phyloP scores from a whole-genome alignment of 2,888 invertebrate species.

The Lissocephala sabroskyi region DNA sequence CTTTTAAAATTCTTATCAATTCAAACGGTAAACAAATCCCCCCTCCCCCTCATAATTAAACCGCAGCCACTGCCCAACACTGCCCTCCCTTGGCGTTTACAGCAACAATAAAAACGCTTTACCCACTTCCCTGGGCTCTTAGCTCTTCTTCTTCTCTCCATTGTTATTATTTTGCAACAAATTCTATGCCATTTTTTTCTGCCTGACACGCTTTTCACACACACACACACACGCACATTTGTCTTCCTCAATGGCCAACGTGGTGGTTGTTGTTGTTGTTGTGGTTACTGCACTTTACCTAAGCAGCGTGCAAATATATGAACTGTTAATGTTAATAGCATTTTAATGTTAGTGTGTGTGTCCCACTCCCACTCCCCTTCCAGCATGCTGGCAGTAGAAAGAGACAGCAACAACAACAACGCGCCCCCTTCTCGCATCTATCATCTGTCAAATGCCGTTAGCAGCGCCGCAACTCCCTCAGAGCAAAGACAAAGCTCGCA shows the following conservation, averaged over 20 bases:
- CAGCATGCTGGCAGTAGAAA: conserved; percentile 5
- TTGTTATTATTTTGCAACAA: conserved; percentile 17
- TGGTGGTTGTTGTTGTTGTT: conserved; percentile 8
- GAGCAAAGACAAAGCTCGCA: no score
- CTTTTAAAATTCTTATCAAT: no score
- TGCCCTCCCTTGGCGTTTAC: no score
- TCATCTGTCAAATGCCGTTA: conserved; percentile 44
- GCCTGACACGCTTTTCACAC: conserved; percentile 4
- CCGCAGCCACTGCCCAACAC: no score
- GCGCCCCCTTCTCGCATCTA: not conserved
- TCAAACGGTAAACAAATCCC: no score
- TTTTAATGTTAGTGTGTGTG: conserved; percentile 7
- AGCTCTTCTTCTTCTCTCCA: conserved; percentile 8
- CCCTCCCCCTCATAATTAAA: no score
- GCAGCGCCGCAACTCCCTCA: conserved; percentile 40
- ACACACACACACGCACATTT: not conserved
- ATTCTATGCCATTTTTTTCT: conserved; percentile 4
- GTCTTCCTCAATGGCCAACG: not conserved
- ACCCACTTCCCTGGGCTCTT: conserved; percentile 44
- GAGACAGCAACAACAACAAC: conserved; percentile 26
- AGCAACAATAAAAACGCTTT: conserved; percentile 54
- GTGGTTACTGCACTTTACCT: conserved; percentile 5
- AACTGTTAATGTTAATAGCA: conserved; percentile 20
- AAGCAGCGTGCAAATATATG: no score
- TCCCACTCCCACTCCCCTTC: no score